A percentile compares a stretch with the other conserved stretches of the same genome.
phyloP scores from a whole-genome alignment of 2,113 vertebrate species.

The Phyllopteryx taeniolatus region DNA sequence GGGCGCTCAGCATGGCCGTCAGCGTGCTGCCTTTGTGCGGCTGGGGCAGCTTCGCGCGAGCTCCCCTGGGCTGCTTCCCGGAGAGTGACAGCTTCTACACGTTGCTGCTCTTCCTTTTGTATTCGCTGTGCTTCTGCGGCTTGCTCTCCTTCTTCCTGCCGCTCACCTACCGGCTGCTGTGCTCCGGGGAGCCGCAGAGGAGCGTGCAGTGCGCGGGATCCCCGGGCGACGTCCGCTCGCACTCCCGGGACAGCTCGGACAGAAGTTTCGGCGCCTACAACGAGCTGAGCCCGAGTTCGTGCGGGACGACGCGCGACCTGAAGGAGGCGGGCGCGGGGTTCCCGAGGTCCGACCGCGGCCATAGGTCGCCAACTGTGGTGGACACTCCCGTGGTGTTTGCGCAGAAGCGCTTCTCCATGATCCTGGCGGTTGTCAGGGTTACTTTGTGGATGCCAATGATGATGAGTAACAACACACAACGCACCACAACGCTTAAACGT shows the following conservation, averaged over 20 bases:
- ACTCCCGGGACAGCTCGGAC: slow-evolving; percentile 69
- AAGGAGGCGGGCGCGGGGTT: slow-evolving; percentile 33
- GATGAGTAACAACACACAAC: slow-evolving; percentile 74
- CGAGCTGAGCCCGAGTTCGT: slow-evolving; percentile 55
- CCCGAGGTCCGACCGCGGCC: slow-evolving; percentile 30
- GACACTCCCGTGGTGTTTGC: slow-evolving; percentile 77
- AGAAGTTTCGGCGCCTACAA: slow-evolving; percentile 69
- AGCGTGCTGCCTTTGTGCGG: slow-evolving; percentile 85
- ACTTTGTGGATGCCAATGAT: slow-evolving; percentile 95
- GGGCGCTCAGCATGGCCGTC: slow-evolving; percentile 82
- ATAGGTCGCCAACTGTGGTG: slow-evolving; percentile 35
- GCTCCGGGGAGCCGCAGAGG: slow-evolving; percentile 80
- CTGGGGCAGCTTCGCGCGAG: slow-evolving; percentile 84
- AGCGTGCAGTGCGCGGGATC: slow-evolving; percentile 63
- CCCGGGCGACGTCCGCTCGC: slow-evolving; percentile 62
- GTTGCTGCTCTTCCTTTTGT: slow-evolving; percentile 78
- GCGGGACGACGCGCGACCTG: slow-evolving; percentile 34
- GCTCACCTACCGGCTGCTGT: slow-evolving; percentile 83
- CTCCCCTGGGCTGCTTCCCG: slow-evolving; percentile 84
- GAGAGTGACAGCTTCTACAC: slow-evolving; percentile 78
- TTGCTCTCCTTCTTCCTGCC: slow-evolving; percentile 79
- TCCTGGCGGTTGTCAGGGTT: slow-evolving; percentile 84
- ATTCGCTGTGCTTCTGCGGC: slow-evolving; percentile 78
- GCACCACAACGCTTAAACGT: slow-evolving; percentile 1
- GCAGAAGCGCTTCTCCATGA: slow-evolving; percentile 92